A percentile compares a stretch with the other conserved stretches of the same genome.
Conservation (phyloP, 2,113 vertebrate species). For the Gorsachius goisagi region DNA sequence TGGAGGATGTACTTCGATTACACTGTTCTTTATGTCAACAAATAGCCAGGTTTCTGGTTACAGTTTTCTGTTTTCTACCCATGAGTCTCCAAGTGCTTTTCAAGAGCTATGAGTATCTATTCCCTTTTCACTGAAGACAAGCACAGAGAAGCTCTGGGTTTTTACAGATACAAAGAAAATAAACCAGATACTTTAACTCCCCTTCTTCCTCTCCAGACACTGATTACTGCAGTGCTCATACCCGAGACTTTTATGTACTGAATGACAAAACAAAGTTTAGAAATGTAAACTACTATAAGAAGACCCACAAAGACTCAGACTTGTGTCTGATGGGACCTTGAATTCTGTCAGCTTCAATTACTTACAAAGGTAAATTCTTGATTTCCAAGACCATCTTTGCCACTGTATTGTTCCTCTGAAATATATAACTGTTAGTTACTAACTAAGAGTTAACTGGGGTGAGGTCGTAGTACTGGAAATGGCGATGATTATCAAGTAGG, state of each 20-base stretch:
- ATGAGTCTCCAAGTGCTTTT: not conserved
- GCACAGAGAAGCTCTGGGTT: not conserved
- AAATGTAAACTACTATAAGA: not conserved
- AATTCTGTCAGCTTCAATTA: not conserved
- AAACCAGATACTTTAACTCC: not conserved
- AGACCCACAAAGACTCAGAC: not conserved
- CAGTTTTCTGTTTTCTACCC: not conserved
- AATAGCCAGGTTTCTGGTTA: not conserved
- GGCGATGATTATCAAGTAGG: not conserved
- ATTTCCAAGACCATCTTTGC: not conserved
- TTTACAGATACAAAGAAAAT: not conserved
- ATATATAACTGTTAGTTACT: not conserved
- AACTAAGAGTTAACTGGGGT: not conserved
- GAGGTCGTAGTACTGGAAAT: not conserved
- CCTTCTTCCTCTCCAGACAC: not conserved
- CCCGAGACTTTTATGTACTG: accelerated
- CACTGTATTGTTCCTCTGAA: not conserved
- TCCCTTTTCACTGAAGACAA: not conserved
- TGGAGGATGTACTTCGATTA: not conserved
- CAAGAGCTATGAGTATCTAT: not conserved
- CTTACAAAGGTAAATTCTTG: not conserved
- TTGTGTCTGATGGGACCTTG: not conserved
- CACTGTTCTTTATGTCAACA: not conserved
- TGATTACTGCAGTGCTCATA: not conserved
- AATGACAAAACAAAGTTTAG: not conserved